phyloP scores from a whole-genome alignment of 2,113 vertebrate species.

The Ammodytes marinus region DNA sequence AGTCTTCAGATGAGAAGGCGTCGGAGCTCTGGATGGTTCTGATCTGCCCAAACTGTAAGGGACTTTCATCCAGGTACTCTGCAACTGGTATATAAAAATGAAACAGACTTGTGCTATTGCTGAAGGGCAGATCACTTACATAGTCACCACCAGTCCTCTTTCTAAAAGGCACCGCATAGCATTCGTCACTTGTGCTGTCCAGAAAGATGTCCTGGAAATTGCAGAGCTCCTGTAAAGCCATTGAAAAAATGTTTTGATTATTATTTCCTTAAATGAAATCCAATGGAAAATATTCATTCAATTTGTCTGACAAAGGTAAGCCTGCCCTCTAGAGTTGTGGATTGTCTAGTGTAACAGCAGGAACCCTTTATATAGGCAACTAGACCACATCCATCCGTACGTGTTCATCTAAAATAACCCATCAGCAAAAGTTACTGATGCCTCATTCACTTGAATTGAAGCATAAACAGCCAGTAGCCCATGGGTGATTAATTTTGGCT shows the following conservation, averaged over 20 bases:
- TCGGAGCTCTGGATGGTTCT: conserved; percentile 35
- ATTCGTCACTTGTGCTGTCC: conserved; percentile 9
- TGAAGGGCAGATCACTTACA: conserved; percentile 19
- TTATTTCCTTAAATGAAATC: neutral
- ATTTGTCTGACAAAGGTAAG: neutral
- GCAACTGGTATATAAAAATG: conserved; percentile 74
- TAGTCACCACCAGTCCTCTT: conserved; percentile 22
- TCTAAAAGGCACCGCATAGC: conserved; percentile 30
- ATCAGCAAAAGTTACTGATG: conserved; percentile 34
- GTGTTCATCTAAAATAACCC: conserved; percentile 37
- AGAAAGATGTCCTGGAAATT: conserved; percentile 54
- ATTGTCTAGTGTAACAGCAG: neutral
- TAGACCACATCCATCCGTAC: neutral
- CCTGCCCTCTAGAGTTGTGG: neutral
- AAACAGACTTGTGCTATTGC: conserved; percentile 47
- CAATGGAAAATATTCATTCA: neutral
- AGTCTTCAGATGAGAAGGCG: neutral
- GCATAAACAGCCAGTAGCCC: conserved; percentile 42
- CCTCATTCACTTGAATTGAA: conserved; percentile 59
- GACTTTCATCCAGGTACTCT: conserved; percentile 77
- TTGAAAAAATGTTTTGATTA: conserved; percentile 38
- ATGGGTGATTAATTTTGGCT: conserved; percentile 73
- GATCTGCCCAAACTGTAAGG: conserved; percentile 80
- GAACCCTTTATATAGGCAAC: conserved; percentile 56
- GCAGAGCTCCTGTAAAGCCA: conserved; percentile 87